These are phyloP conservation scores for Apodemus speciosus DNA, from an alignment of 2,113 vertebrate species.

Conservation along the genomic window DNA sequence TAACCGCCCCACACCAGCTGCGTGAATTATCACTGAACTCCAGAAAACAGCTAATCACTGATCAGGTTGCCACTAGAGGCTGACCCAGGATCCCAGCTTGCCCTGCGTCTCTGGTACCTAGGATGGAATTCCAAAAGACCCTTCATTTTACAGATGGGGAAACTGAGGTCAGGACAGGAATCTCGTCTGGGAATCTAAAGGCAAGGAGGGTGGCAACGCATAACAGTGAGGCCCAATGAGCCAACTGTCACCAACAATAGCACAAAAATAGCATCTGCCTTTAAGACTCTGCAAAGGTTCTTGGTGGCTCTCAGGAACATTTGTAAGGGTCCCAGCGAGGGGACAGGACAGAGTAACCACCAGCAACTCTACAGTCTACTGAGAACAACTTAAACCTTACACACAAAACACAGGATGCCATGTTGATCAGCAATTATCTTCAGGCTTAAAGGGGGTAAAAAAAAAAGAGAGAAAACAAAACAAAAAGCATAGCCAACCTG, in stretches of 20 bases:
- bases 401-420: not conserved
- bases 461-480: not conserved
- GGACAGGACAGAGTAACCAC: not conserved
- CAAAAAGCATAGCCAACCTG: slow-evolving; percentile 87
- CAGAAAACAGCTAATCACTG: rapidly evolving
- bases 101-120: not conserved
- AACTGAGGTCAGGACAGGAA: not conserved
- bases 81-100: not conserved
- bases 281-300: not conserved
- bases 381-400: not conserved
- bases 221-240: not conserved
- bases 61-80: not conserved
- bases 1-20: not conserved
- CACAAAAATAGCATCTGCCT: not conserved
- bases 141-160: not conserved
- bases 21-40: not conserved
- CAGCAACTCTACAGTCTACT: not conserved
- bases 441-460: not conserved
- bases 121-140: not conserved
- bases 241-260: not conserved
- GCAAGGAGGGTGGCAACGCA: rapidly evolving
- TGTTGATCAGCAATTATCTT: not conserved
- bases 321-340: not conserved
- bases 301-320: not conserved
- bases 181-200: not conserved